Evolutionary conservation across 2,113 vertebrate species (phyloP).

Genomic region (Corythoichthys intestinalis): DNA sequence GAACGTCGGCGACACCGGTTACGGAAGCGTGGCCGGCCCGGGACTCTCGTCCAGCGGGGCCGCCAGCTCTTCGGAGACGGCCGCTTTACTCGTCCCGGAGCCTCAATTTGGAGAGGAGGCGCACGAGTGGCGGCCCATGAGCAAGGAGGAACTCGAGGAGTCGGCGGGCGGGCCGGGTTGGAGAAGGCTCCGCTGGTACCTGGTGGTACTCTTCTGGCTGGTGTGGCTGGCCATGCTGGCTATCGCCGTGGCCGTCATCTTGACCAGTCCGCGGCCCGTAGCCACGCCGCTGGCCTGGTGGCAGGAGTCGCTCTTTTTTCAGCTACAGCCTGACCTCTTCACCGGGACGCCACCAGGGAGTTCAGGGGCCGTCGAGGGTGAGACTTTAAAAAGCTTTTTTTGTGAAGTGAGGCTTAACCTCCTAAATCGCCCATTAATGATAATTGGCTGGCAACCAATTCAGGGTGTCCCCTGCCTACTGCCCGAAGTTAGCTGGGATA

Average conservation of each 20-base stretch:
- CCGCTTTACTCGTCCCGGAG: conserved; percentile 53
- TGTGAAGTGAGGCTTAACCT: too few species aligned
- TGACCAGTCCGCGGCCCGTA: conserved; percentile 45
- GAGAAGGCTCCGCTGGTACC: conserved; percentile 58
- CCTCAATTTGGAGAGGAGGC: not conserved
- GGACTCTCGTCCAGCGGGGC: conserved; percentile 13
- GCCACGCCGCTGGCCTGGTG: conserved; percentile 59
- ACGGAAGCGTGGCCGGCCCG: conserved; percentile 34
- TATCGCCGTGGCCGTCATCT: conserved; percentile 42
- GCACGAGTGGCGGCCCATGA: conserved; percentile 50
- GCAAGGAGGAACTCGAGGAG: conserved; percentile 54
- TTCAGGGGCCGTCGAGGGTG: conserved; percentile 48
- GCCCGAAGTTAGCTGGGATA: too few species aligned
- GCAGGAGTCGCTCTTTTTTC: conserved; percentile 66
- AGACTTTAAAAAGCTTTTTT: conserved; percentile 12
- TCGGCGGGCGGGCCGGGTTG: conserved; percentile 56
- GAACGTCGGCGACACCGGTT: conserved; percentile 50
- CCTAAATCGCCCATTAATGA: too few species aligned
- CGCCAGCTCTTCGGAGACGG: conserved; percentile 38
- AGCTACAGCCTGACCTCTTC: conserved; percentile 43
- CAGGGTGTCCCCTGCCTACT: too few species aligned
- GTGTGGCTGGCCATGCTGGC: conserved; percentile 62
- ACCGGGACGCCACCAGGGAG: conserved; percentile 10
- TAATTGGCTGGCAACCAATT: too few species aligned
- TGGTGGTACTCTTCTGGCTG: conserved; percentile 70